A percentile compares a stretch with the other conserved stretches of the same genome.
Evolutionary conservation across 2,113 vertebrate genomes (phyloP).

Genomic region (Morone chrysops): DNA sequence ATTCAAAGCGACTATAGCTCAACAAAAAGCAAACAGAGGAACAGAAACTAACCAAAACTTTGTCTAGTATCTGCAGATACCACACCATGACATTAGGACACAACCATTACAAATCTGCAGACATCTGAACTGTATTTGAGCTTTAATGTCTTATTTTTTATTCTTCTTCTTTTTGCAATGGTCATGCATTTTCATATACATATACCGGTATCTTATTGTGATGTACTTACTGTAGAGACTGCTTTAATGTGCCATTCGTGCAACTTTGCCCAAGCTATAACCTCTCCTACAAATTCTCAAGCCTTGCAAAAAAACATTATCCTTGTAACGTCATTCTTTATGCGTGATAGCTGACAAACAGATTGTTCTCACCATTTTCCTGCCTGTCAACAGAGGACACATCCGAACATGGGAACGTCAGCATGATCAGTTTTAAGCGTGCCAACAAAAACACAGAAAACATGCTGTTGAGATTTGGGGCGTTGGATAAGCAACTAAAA

Average conservation of each 20-base stretch:
- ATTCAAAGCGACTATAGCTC: not conserved
- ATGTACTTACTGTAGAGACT: too few relatives aligned
- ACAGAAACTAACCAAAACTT: not conserved
- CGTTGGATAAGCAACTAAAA: conserved; percentile 26
- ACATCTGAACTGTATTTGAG: not conserved
- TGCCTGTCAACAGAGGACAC: not conserved
- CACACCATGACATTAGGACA: not conserved
- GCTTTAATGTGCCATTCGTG: too few relatives aligned
- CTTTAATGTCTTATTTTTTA: not conserved
- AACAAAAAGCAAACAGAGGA: not conserved
- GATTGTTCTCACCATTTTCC: conserved; percentile 41
- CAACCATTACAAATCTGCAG: not conserved
- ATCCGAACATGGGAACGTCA: not conserved
- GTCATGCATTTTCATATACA: not conserved
- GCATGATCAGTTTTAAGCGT: not conserved
- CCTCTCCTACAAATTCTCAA: not conserved
- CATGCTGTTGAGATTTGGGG: conserved; percentile 9
- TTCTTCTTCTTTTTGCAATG: not conserved
- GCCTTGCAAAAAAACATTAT: not conserved
- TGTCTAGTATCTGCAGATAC: not conserved
- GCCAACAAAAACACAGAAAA: not conserved
- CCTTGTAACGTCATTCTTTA: not conserved
- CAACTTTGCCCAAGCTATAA: not conserved
- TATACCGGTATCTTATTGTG: not conserved
- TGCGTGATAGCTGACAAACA: not conserved